Evolutionary conservation across 2,797 vertebrate genomes (phyloP), one percentile per base, ranked within the genome.

Genomic region (Odontamblyopus lacepedii): DNA sequence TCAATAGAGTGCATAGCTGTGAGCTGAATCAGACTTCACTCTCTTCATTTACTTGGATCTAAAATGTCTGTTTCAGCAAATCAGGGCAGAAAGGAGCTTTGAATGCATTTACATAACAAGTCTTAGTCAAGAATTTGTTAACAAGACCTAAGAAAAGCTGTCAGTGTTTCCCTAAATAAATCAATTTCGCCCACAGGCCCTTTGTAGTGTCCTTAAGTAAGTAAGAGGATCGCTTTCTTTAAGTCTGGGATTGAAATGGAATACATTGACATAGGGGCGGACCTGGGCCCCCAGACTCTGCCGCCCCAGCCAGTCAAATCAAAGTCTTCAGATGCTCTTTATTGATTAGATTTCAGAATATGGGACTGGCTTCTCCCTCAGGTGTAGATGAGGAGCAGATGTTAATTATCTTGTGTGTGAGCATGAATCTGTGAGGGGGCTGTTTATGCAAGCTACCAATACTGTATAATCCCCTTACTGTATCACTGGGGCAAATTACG

Each of bases 281-380:
- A 77, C 60, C 78, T 73, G 71, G 4, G 48, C 78, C 77, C 75
- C 63, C 72, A 72, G 65, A 78, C 73, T 78, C 85, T 38, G 76
- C 79, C 82, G 70, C 85, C 80, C 80, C 55, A 82, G 86, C 82
- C 89, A 87, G 88, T 88, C 88, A 89, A 92, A 93, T 91, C 91
- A 92, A 89, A 90, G 87, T 87, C 88, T 92, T 91, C 88, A 91
- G 91, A 89, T 92, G 91, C 88, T 89, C 85, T 91, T 86, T 89
- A 93, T 93, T 92, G 92, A 93, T 93, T 93, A 85, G 85, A 90
- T 89, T 93, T 92, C 90, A 86, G 88, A 92, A 90, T 91, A 89
- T 90, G 89, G 89, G 87, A 89, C 90, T 87, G 59, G 84, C 83
- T 88, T 89, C 82, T 93, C 90, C 91, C 91, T 80, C 69, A 87